Evolutionary conservation across 2,797 vertebrate species (phyloP), one percentile per base, ranked within the genome.

Genomic region (Siniperca scherzeri): DNA sequence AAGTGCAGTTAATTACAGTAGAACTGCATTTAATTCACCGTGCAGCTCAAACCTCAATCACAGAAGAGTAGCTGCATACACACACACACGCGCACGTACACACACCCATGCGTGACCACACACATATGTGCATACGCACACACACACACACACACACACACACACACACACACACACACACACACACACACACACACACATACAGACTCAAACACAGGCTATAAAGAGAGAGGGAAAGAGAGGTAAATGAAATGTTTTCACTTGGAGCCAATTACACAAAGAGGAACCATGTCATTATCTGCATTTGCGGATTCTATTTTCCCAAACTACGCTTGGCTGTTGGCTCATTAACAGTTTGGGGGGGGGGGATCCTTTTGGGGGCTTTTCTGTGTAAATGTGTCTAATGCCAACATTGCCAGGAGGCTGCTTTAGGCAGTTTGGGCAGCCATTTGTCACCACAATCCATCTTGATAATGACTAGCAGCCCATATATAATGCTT

Each of bases 1-100:
- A 95, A 95, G 92, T 94, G 94, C 90, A 94, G 90, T 94, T 94
- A 95, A 95, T 94, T 94, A 94, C 93, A 94, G 93, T 93, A 90
- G 88, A 93, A 92, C 88, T 89, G 86, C 90, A 92, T 94, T 94
- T 94, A 94, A 94, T 94, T 94, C 90, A 93, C 93, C 91, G 89
- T 94, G 94, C 84, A 94, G 91, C 91, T 91, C 90, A 89, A 90
- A 92, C 92, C 91, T 92, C 93, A 91, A 82, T 89, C 90, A 84
- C 89, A 91, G 86, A 81, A 64, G 76, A 67, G 69, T 76, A 88
- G 77, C 68, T 66, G 10, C 82, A 60, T 19, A 80, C 70, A 50
- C 79, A 62, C 81, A 57, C 66, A 55, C 57, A 46, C 65, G 53
- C 75, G 66, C 57, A 22, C 71, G 73, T 59, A 46, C 75, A 77